phyloP scores from a whole-genome alignment of 2,797 vertebrate species.

The Galaxias olidus region DNA sequence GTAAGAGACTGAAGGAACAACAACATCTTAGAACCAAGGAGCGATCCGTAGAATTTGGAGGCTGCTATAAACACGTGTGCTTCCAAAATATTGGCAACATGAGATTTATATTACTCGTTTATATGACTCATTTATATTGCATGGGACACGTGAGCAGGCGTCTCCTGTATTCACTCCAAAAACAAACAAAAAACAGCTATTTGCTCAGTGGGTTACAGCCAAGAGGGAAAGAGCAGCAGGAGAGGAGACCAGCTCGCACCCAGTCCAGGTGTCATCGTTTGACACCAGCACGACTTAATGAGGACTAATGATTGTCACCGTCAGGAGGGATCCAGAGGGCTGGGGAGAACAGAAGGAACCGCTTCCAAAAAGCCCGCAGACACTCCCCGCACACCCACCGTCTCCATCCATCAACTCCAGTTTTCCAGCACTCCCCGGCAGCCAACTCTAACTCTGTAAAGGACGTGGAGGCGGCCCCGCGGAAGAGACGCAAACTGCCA shows the following conservation, averaged over 20 bases:
- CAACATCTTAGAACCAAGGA: no score
- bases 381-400: constrained; percentile 39
- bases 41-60: no score
- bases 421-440: neutral
- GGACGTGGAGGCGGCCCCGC: neutral
- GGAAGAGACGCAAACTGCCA: neutral
- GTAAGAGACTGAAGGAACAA: no score
- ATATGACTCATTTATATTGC: no score
- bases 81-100: no score
- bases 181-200: no score
- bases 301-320: constrained; percentile 53
- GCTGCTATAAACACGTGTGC: no score
- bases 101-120: no score
- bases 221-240: constrained; percentile 5
- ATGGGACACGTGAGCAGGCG: no score
- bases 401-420: constrained; percentile 46
- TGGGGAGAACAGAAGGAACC: constrained; percentile 44
- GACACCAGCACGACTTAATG: constrained; percentile 54
- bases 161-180: no score
- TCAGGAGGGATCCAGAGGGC: constrained; percentile 22
- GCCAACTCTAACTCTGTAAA: constrained; percentile 21
- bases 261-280: constrained; percentile 39
- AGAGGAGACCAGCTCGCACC: constrained; percentile 17
- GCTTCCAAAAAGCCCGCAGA: constrained; percentile 20
- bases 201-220: constrained; percentile 5